phyloP scores from a whole-genome alignment of 2,888 invertebrate genomes.

The Branchipolynoe longqiensis region DNA sequence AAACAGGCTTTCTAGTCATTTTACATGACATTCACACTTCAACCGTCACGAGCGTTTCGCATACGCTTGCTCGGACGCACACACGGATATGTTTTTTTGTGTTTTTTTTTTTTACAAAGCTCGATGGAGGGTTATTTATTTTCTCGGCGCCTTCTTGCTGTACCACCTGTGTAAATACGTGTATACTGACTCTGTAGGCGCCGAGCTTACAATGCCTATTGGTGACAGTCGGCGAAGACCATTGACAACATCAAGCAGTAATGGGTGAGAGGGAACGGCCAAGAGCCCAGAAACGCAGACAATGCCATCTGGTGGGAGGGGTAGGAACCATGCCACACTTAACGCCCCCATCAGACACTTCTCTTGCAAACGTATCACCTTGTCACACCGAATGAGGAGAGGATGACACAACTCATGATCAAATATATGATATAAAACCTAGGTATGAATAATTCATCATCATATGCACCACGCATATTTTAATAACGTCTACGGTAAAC shows the following conservation, averaged over 20 bases:
- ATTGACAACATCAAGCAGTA: slow-evolving; percentile 50
- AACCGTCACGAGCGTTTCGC: slow-evolving; percentile 15
- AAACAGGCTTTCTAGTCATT: slow-evolving; percentile 45
- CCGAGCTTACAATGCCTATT: background rate
- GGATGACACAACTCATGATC: slow-evolving; percentile 49
- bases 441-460: slow-evolving; percentile 30
- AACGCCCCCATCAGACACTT: slow-evolving; percentile 15
- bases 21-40: slow-evolving; percentile 42
- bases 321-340: slow-evolving; percentile 40
- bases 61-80: slow-evolving; percentile 26
- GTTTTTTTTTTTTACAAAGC: no score
- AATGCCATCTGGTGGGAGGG: slow-evolving; percentile 7
- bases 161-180: slow-evolving; percentile 1
- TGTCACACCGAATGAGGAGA: slow-evolving; percentile 47
- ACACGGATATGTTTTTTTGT: slow-evolving; percentile 44
- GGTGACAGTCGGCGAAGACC: slow-evolving; percentile 27
- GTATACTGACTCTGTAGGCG: background rate
- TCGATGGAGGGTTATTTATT: slow-evolving; percentile 48
- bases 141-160: background rate
- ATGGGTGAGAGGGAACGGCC: slow-evolving; percentile 24
- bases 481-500: slow-evolving; percentile 39
- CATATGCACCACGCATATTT: slow-evolving; percentile 28
- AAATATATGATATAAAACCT: slow-evolving; percentile 51
- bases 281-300: slow-evolving; percentile 29
- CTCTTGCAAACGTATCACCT: slow-evolving; percentile 39